These are phyloP conservation scores for Dunckerocampus dactyliophorus DNA, from an alignment of 2,113 vertebrate species.

Conservation along the genomic window DNA sequence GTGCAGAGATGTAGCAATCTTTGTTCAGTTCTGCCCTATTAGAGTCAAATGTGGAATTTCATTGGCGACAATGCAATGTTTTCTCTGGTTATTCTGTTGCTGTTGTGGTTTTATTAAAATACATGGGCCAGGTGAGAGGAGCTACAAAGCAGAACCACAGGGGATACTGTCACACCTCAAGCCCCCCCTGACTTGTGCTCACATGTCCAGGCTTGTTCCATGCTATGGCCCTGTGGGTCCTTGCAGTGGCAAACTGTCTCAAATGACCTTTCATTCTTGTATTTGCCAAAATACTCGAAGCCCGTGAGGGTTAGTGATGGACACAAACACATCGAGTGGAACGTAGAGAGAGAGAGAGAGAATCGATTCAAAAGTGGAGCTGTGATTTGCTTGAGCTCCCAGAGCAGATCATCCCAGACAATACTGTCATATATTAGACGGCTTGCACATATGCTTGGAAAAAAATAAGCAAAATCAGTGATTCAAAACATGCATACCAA, in stretches of 20 bases:
- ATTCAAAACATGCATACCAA: slow-evolving; percentile 1
- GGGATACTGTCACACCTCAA: slow-evolving; percentile 37
- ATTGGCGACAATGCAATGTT: neutral
- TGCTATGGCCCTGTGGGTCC: slow-evolving; percentile 27
- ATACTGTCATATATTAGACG: slow-evolving; percentile 26
- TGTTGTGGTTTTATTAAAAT: slow-evolving; percentile 29
- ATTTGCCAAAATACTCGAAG: slow-evolving; percentile 5
- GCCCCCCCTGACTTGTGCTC: slow-evolving; percentile 21
- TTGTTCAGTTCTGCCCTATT: neutral
- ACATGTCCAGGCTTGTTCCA: slow-evolving; percentile 22
- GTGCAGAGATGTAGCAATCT: neutral
- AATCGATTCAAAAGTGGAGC: slow-evolving; percentile 23
- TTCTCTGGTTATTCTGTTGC: neutral
- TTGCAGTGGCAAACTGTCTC: slow-evolving; percentile 37
- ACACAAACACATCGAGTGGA: neutral
- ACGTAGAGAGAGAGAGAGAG: neutral
- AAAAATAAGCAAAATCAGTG: neutral
- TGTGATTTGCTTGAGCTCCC: slow-evolving; percentile 26
- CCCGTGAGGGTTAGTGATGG: neutral
- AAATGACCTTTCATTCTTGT: slow-evolving; percentile 53
- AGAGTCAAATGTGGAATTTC: neutral
- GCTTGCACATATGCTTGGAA: slow-evolving; percentile 3
- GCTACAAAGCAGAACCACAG: slow-evolving; percentile 34
- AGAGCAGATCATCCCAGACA: slow-evolving; percentile 22
- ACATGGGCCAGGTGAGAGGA: slow-evolving; percentile 19